Evolutionary conservation across 2,113 vertebrate genomes (phyloP), one percentile per base, ranked within the genome.

Genomic region (Rhabdomys dilectus): DNA sequence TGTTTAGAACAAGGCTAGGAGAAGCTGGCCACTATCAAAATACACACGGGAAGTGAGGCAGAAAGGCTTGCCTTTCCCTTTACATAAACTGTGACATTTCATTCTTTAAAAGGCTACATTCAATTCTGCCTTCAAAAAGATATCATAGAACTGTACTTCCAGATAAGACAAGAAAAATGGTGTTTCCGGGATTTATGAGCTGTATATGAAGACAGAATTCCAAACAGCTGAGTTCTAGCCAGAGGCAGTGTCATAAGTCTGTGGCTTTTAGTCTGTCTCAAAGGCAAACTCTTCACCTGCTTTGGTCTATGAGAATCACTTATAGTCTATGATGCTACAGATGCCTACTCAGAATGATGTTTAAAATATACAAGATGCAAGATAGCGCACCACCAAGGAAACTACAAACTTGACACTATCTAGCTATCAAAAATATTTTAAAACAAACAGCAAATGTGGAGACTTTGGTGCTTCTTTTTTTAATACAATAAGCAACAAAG

Each of bases 161-260:
- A 96, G 66, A 77, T 89, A 78, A 96, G 22, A 51, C 19, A 89
- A 70, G 56, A 68, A 77, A 96, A 95, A 91, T 84, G 56, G 15
- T 73, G 29, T 82, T 86, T 86, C 73, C 22, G 53, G 51, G 72
- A 64, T 48, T 31, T 42, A 81, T 3, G 31, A 92, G 36, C 78
- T 89, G 12, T 84, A 15, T 84, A 36, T 42, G 7, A 91, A 95
- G 85, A 84, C 3, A 78, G 84, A 97, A 90, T 84, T 92, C 31
- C 80, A 90, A 90, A 90, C 11, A 75, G 53, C 66, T 70, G 34
- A 42, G 56, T 17, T 31, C 45, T 17, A 51, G 45, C 45, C 45
- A 77, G 76, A 48, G 45, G 42, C 29, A 8, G 53, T 39, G 53
- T 39, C 36, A n/a, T n/a, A n/a, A 48, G 53, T 26, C 53, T 58